Conservation (phyloP, 2,888 invertebrate species). For the Chouioia cunea region DNA sequence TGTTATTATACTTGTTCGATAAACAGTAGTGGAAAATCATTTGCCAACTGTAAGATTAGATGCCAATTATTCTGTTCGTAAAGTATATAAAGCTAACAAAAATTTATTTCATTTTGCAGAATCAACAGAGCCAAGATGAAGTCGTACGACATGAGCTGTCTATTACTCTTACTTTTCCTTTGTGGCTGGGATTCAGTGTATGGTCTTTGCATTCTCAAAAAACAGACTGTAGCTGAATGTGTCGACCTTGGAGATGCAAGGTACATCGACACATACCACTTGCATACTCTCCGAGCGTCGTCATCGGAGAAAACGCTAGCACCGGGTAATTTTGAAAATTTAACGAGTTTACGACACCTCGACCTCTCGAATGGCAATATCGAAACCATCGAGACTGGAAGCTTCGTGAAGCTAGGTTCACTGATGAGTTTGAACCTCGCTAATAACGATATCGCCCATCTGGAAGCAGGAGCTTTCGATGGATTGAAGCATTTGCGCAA, state of each 20-base stretch:
- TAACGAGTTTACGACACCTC: slow-evolving; percentile 74
- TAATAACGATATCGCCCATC: slow-evolving; percentile 73
- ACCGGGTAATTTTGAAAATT: slow-evolving; percentile 51
- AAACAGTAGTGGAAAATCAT: no score
- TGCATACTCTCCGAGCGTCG: slow-evolving; percentile 54
- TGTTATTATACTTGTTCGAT: no score
- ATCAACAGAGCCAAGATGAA: slow-evolving; percentile 58
- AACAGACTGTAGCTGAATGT: slow-evolving; percentile 56
- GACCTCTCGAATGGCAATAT: slow-evolving; percentile 77
- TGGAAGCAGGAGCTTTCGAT: slow-evolving; percentile 70
- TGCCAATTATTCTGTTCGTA: no score
- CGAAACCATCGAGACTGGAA: slow-evolving; percentile 71
- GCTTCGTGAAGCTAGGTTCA: slow-evolving; percentile 73
- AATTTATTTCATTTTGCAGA: slow-evolving; percentile 46
- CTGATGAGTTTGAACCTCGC: slow-evolving; percentile 74
- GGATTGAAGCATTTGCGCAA: slow-evolving; percentile 73
- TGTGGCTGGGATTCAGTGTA: slow-evolving; percentile 49
- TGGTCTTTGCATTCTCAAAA: slow-evolving; percentile 56
- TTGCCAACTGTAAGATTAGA: no score
- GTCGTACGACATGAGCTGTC: slow-evolving; percentile 48
- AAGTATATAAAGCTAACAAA: not conserved
- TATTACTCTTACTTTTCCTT: slow-evolving; percentile 54
- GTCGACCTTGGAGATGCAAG: slow-evolving; percentile 58
- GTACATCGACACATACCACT: slow-evolving; percentile 56
- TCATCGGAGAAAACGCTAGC: slow-evolving; percentile 49